These are phyloP conservation scores for Globodera ellingtonae DNA, from an alignment of 1,140 invertebrate genomes.

Conservation along the genomic window DNA sequence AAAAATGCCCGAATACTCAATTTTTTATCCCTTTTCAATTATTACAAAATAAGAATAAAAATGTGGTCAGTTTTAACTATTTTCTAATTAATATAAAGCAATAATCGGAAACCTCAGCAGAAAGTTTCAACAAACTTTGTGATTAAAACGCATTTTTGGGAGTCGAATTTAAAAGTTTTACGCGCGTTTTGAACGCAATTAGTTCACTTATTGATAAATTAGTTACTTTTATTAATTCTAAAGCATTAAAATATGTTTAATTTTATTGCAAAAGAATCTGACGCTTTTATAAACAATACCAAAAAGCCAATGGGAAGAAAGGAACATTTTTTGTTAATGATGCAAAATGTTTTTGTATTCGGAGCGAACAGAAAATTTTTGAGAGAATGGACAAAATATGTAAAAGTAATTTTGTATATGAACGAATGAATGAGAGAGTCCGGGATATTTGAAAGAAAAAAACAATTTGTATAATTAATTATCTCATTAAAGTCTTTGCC, in stretches of 20 bases:
- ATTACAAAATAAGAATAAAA: slow-evolving; percentile 13
- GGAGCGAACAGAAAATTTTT: not conserved
- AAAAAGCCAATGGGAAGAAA: not conserved
- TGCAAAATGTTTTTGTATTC: not conserved
- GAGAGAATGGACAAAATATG: not conserved
- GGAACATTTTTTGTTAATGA: not conserved
- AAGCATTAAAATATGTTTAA: no score
- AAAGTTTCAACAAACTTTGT: no score
- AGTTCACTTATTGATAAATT: no score
- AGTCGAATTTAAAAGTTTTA: no score
- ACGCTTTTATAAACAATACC: not conserved
- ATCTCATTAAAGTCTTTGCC: not conserved
- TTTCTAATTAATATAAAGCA: no score
- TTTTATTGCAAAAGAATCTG: not conserved
- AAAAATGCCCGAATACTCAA: not conserved
- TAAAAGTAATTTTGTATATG: slow-evolving; percentile 1
- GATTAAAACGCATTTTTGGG: no score
- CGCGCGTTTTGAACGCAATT: no score
- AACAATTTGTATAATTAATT: not conserved
- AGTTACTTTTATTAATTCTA: no score
- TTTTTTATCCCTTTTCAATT: slow-evolving; percentile 3
- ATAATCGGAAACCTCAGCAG: no score
- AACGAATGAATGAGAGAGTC: not conserved
- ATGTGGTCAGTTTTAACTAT: not conserved
- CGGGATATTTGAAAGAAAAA: not conserved